These are phyloP conservation scores for Oenanthe melanoleuca DNA, from an alignment of 2,113 vertebrate genomes.

Conservation along the genomic window DNA sequence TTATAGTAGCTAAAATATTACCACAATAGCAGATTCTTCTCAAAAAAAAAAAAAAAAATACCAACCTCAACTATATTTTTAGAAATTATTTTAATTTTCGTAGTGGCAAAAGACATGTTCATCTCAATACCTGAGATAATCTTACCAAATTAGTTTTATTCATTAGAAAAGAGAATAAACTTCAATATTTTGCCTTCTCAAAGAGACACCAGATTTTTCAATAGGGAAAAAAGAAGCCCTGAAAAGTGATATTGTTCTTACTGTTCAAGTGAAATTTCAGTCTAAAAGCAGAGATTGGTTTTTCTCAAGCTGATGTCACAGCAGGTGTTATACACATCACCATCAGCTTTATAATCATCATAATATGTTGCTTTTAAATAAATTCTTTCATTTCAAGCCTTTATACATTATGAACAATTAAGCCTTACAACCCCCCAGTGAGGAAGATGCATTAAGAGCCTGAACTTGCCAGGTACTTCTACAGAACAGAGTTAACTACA, in stretches of 20 bases:
- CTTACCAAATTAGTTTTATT: background rate
- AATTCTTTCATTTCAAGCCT: slow-evolving; percentile 44
- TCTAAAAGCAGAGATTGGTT: background rate
- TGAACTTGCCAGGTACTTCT: background rate
- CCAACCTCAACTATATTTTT: background rate
- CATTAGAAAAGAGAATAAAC: background rate
- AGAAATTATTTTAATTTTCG: background rate
- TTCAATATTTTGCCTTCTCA: background rate
- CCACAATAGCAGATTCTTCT: background rate
- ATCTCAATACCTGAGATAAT: background rate
- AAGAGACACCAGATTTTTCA: background rate
- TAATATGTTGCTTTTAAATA: slow-evolving; percentile 13
- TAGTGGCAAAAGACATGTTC: background rate
- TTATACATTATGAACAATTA: slow-evolving; percentile 47
- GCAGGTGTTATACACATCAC: slow-evolving; percentile 31
- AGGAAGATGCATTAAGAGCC: background rate
- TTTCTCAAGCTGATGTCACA: slow-evolving; percentile 29
- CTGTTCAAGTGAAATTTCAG: background rate
- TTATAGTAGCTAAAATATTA: background rate
- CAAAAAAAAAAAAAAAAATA: background rate
- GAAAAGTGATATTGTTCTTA: background rate
- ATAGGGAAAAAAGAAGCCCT: background rate
- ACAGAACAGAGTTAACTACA: slow-evolving; percentile 20
- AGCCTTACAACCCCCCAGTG: slow-evolving; percentile 37
- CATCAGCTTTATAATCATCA: slow-evolving; percentile 24